Evolutionary conservation across 2,797 vertebrate genomes (phyloP).

Genomic region (Telmatherina bonti): DNA sequence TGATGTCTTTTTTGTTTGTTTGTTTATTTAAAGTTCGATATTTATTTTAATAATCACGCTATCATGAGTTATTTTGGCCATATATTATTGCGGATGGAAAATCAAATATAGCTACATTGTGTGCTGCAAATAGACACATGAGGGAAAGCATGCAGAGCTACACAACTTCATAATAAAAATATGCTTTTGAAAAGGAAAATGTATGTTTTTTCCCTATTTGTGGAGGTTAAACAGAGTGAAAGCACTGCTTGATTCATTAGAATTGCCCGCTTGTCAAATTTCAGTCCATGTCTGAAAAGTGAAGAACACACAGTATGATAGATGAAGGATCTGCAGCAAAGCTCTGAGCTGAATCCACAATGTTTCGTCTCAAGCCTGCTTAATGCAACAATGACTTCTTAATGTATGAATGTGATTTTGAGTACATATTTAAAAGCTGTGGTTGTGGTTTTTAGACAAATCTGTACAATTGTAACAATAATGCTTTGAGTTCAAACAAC

Average conservation of each 20-base stretch:
- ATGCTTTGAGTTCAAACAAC: conserved; percentile 32
- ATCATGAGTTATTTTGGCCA: background rate
- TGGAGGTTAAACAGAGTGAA: conserved; percentile 43
- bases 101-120: background rate
- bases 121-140: background rate
- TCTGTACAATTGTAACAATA: conserved; percentile 39
- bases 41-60: background rate
- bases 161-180: conserved; percentile 6
- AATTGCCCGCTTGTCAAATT: conserved; percentile 40
- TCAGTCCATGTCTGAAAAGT: conserved; percentile 30
- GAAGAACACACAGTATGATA: conserved; percentile 35
- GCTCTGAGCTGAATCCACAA: conserved; percentile 45
- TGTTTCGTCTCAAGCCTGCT: conserved; percentile 27
- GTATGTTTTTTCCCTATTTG: background rate
- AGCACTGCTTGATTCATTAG: conserved; percentile 27
- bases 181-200: background rate
- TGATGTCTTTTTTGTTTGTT: no score
- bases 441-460: conserved; percentile 33
- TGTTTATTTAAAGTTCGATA: background rate
- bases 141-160: background rate
- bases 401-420: conserved; percentile 26
- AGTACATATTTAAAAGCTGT: conserved; percentile 43
- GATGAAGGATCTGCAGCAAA: conserved; percentile 18
- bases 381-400: conserved; percentile 40
- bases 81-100: background rate